phyloP scores from a whole-genome alignment of 2,888 invertebrate genomes.

The Cephus pygmeus region DNA sequence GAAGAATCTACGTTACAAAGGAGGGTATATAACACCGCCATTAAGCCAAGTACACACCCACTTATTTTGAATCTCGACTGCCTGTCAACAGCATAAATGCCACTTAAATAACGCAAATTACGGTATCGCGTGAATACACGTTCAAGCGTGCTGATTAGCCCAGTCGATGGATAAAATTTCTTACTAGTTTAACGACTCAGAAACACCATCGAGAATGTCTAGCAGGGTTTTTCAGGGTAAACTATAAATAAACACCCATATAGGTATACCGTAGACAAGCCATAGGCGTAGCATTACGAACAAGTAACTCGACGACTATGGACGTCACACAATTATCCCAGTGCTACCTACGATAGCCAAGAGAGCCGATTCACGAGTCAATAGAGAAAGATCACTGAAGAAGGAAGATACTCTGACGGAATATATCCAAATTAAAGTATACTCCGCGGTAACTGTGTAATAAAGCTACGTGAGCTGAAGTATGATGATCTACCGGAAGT shows the following conservation, averaged over 20 bases:
- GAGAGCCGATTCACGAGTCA: neutral
- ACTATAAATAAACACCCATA: neutral
- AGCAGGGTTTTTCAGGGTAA: neutral
- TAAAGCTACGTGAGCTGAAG: neutral
- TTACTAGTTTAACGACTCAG: neutral
- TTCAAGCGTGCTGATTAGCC: neutral
- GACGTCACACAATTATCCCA: neutral
- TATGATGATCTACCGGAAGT: neutral
- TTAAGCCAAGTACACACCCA: neutral
- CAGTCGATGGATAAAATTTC: neutral
- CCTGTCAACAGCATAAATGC: neutral
- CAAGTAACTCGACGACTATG: neutral
- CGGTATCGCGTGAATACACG: neutral
- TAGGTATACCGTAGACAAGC: neutral
- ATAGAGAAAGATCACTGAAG: neutral
- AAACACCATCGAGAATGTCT: neutral
- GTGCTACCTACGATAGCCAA: neutral
- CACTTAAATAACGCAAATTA: constrained; percentile 3
- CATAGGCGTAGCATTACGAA: neutral
- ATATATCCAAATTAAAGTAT: neutral
- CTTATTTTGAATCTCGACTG: neutral
- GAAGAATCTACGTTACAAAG: neutral
- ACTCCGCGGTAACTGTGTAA: neutral
- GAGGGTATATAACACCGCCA: neutral
- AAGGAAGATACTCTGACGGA: neutral